Base-by-base conservation (phyloP, 2,888 invertebrate genomes). In the Xylota segnis region DNA sequence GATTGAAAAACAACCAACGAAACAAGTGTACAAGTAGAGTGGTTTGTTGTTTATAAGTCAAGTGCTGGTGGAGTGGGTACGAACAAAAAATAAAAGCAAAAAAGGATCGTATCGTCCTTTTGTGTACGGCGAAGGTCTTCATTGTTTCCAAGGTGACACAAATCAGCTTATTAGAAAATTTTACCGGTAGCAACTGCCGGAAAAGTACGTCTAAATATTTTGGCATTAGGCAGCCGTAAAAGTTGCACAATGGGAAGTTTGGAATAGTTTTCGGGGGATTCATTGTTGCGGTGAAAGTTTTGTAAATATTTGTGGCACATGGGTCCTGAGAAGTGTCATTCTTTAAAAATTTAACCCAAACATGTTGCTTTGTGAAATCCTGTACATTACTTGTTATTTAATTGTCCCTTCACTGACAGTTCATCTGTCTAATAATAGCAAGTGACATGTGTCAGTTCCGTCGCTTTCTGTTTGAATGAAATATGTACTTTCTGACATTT, bases 121-220 rank as follows among this genome's bases (percentile, higher is more conserved):
- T 63, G 43, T 61, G 12, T 18, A n/a, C 14, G 6, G 32, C 23
- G 3, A 3, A 23, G 2, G 32, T 14, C 65, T 14, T n/a, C n/a
- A 40, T 58, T 79, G 70, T 82, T 52, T 61, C 32, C 71, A 66
- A 90, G 87, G 90, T 89, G 90, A 89, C 88, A 88, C 87, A 90
- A 90, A 90, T 89, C 89, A 63, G 72, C 50, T 77, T 77, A 54
- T 75, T 74, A 54, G 14, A 32, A n/a, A 50, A 72, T 50, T 58
- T 47, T 18, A 61, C 6, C 45, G 1, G 14, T 59, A 3, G 40
- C 14, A 29, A 40, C 40, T 75, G 37, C 65, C 34, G 29, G n/a
- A 59, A 63, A 70, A 54, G 23, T 23, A 23, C 23, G 23, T 23
- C 23, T 23, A 23, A 23, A 23, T 23, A 43, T 6, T 37, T n/a